Evolutionary conservation across 2,797 vertebrate genomes (phyloP), one percentile per base, ranked within the genome.

Genomic region (Chelonia mydas): DNA sequence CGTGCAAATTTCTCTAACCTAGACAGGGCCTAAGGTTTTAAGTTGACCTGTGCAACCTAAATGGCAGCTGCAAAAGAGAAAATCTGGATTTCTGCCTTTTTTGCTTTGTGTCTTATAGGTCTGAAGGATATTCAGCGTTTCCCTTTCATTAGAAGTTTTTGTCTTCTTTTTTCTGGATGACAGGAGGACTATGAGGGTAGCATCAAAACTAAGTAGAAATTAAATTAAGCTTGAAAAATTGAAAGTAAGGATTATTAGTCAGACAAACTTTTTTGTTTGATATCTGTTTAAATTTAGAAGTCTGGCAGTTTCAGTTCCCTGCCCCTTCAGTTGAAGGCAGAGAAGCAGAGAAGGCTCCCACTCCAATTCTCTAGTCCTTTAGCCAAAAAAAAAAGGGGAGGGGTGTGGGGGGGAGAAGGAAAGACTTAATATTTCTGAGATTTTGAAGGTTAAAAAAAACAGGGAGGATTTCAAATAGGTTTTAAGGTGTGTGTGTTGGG

Each of bases 301-400:
- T 77, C 59, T 81, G 80, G 57, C 84, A 37, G 45, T 28, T 51
- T 77, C 51, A 51, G 17, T 91, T 96, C 88, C 86, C 61, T 55
- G 78, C 37, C 86, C 33, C 28, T 50, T 65, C 49, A 65, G 79
- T 7, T 51, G 4, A 84, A 77, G 84, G n/a, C 49, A 81, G 76
- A 87, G 86, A 88, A 81, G n/a, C 49, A 81, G 76, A 87, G 86
- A 88, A 81, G 93, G 90, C 86, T 65, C 27, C 54, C 54, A 31
- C 55, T 59, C n/a, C 53, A n/a, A 3, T 45, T 92, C 83, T 72
- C 77, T 72, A 55, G 49, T 83, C 86, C 55, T 78, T 31, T 19
- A 55, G 45, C 81, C 23, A 6, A 45, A 57, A 86, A 49, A 50
- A 13, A 13, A 13, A 49, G 49, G 49, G 49, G 10, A 3, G 49